A percentile compares a stretch with the other conserved stretches of the same genome.
These are phyloP conservation scores for Tetrapedia diversipes DNA, from an alignment of 2,888 invertebrate species.

Conservation along the genomic window DNA sequence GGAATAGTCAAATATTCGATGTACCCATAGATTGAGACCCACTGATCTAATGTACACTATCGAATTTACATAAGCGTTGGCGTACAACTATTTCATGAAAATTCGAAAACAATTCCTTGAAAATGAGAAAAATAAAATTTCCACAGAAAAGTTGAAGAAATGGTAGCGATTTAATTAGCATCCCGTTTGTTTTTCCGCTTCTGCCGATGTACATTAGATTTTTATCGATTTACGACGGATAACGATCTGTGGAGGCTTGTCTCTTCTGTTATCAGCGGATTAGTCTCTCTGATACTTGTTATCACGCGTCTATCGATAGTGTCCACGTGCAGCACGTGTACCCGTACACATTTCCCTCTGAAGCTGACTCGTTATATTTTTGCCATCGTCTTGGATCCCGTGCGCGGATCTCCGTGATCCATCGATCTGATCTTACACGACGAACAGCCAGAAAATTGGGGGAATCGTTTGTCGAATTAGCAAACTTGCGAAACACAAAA, in stretches of 20 bases:
- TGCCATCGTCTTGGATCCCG: background rate
- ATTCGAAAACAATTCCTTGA: no score
- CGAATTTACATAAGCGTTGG: no score
- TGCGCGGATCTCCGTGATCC: background rate
- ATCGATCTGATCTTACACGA: background rate
- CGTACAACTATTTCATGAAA: no score
- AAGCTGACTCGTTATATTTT: background rate
- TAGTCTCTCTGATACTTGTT: constrained; percentile 44
- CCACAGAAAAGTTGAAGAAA: background rate
- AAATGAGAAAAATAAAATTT: background rate
- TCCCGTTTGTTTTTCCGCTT: constrained; percentile 4
- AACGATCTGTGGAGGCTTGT: constrained; percentile 24
- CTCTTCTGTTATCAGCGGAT: constrained; percentile 40
- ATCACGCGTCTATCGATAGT: constrained; percentile 70
- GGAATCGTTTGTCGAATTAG: no score
- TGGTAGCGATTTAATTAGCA: background rate
- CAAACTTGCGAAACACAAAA: no score
- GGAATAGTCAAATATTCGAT: no score
- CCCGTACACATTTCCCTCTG: constrained; percentile 8
- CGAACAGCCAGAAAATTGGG: no score
- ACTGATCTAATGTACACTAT: no score
- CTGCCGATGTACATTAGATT: background rate
- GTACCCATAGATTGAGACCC: no score
- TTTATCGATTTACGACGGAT: constrained; percentile 12
- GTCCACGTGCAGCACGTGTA: constrained; percentile 65